Evolutionary conservation across 2,888 invertebrate genomes (phyloP), one percentile per base, ranked within the genome.

Genomic region (Lasioglossum morio): DNA sequence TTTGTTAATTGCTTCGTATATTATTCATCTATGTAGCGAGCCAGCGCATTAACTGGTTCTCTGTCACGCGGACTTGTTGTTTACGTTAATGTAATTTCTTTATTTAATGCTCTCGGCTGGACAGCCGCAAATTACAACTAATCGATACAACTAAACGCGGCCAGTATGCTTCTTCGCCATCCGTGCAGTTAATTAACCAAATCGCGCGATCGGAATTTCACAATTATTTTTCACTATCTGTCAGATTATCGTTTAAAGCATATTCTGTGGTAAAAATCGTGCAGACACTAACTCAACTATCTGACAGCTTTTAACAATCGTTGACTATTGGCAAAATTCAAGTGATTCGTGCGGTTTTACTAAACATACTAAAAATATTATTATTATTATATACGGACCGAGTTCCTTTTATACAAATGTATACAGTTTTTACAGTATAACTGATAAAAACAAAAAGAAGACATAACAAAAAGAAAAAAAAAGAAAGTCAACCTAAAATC

Each of bases 1-100:
- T 74, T 77, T 27, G 72, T 77, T 82, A 79, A 87, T 87, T 79
- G 77, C 63, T 69, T 60, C 40, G 53, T 30, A 70, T 77, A 40
- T 79, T 82, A 74, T 82, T 77, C 63, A 34, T 57, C 14, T 23
- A 8, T 12, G 69, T 34, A 69, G 37, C 10, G 23, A 1, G 23
- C 66, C 3, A 1, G 19, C 10, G 69, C 37, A 69, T 69, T 69
- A 69, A 37, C 37, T 10, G 69, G 34, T 19, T 23, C 10, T 37
- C 34, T 7, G 69, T 37, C 37, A 37, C 23, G 23, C 37, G 10
- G 34, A 23, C 19, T 23, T 23, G 34, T 66, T 66, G 66, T 69
- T 69, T 37, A 37, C 69, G 69, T 23, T 23, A 37, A 37, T 37
- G 23, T 34, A 69, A 37, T 37, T 69, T 69, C 37, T 69, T 69